Base-by-base conservation (phyloP, 2,797 vertebrate species). In the Pipistrellus kuhlii region DNA sequence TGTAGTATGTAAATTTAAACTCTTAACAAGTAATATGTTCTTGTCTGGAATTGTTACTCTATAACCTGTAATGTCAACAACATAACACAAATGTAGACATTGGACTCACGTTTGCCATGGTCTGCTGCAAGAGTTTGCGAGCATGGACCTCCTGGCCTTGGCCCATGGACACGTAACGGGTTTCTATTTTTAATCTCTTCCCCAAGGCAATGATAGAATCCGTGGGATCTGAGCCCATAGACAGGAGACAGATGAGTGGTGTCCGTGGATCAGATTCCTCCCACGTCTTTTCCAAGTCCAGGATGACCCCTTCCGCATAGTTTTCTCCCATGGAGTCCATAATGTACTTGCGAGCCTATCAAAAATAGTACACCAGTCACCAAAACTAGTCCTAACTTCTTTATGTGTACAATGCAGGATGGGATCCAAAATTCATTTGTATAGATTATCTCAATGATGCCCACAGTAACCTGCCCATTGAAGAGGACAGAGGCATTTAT, bases 201-300 rank as follows among this genome's bases (percentile, higher is more conserved):
- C 99, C 99, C 96, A 99, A 96, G n/a, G 99, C 99, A 14, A 98
- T 99, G 95, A 99, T 99, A 55, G 99, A 99, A 97, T 99, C 99
- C 0, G 99, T 99, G 80, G 99, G 99, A 97, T 99, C 99, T 0
- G 99, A 99, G 85, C 99, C 99, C 99, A 99, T 99, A 35, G 99
- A 99, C 89, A 99, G 98, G 93, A 99, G 99, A 97, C 99, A 99
- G 96, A 99, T 99, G 93, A 99, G 99, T 48, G 99, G 99, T 1
- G 98, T 99, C 2, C 98, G 98, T 4, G 99, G 98, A 94, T 99
- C 99, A 3, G 99, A 99, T 97, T 99, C 99, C 96, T 99, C 99
- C 99, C 99, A 99, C 0, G 98, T 99, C 97, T 98, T 99, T 97
- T 99, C 99, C 97, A 99, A 97, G 96, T 99, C 99, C 86, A 99